A percentile compares a stretch with the other conserved stretches of the same genome.
Conservation (phyloP, 2,888 invertebrate species). For the Amphipoea lucens region DNA sequence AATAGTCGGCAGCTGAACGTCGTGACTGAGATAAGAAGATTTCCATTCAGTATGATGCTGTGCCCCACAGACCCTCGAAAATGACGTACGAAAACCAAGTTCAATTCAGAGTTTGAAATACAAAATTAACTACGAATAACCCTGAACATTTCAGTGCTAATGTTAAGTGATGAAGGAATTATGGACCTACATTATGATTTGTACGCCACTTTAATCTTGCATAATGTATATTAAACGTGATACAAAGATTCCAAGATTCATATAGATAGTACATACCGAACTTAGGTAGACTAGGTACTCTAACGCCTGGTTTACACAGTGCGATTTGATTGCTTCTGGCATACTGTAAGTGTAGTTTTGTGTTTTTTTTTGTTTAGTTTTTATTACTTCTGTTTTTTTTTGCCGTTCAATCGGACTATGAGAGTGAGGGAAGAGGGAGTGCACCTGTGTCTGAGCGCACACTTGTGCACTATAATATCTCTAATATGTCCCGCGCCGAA, state of each 20-base stretch:
- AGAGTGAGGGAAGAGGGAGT: too few relatives aligned
- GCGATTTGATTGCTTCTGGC: neutral
- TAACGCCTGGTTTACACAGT: neutral
- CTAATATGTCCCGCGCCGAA: too few relatives aligned
- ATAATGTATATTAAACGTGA: neutral
- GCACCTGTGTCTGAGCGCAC: too few relatives aligned
- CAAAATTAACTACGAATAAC: neutral
- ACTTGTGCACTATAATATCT: too few relatives aligned
- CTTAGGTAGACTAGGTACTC: neutral
- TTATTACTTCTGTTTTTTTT: too few relatives aligned
- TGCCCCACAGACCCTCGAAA: too few relatives aligned
- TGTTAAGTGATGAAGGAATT: constrained; percentile 8
- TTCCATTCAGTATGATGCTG: too few relatives aligned
- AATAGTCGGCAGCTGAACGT: too few relatives aligned
- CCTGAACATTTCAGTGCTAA: neutral
- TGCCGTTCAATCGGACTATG: too few relatives aligned
- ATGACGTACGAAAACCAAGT: too few relatives aligned
- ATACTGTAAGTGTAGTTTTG: neutral
- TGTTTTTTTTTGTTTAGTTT: too few relatives aligned
- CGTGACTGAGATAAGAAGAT: too few relatives aligned
- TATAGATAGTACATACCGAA: neutral
- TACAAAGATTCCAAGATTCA: neutral
- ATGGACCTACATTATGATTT: neutral
- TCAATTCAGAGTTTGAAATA: neutral
- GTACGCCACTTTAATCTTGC: neutral